phyloP scores from a whole-genome alignment of 2,888 invertebrate genomes.

The Perizoma affinitatum region DNA sequence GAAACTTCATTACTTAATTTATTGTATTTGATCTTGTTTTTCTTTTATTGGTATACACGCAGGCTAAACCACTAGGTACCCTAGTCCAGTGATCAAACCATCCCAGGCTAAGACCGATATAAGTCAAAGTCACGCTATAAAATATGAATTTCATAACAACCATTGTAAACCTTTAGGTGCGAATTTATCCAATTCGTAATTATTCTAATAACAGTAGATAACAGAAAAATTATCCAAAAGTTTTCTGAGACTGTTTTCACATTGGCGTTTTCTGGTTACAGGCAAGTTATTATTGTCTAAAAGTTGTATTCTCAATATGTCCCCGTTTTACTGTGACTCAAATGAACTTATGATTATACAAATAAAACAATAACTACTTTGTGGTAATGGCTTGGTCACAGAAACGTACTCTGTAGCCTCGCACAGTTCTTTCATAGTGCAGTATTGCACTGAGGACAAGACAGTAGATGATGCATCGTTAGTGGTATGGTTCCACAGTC shows the following conservation, averaged over 20 bases:
- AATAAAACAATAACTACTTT: too few species aligned
- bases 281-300: background rate
- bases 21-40: too few species aligned
- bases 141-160: conserved; percentile 32
- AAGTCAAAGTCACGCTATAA: conserved; percentile 30
- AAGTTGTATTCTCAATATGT: background rate
- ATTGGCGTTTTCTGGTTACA: conserved; percentile 6
- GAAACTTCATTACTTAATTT: too few species aligned
- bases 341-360: too few species aligned
- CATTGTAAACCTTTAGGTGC: conserved; percentile 30
- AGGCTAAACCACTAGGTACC: too few species aligned
- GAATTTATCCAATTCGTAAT: conserved; percentile 28
- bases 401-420: too few species aligned
- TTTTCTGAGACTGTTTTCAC: conserved; percentile 11
- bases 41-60: too few species aligned
- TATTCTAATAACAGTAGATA: conserved; percentile 25
- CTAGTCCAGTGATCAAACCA: conserved; percentile 15
- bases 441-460: too few species aligned
- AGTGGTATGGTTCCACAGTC: too few species aligned
- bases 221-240: conserved; percentile 30
- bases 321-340: background rate
- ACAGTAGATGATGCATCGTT: too few species aligned
- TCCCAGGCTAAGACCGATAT: conserved; percentile 21
- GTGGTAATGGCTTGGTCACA: too few species aligned
- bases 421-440: too few species aligned